Conservation (phyloP, 2,888 invertebrate species). For the Erebia ligea region DNA sequence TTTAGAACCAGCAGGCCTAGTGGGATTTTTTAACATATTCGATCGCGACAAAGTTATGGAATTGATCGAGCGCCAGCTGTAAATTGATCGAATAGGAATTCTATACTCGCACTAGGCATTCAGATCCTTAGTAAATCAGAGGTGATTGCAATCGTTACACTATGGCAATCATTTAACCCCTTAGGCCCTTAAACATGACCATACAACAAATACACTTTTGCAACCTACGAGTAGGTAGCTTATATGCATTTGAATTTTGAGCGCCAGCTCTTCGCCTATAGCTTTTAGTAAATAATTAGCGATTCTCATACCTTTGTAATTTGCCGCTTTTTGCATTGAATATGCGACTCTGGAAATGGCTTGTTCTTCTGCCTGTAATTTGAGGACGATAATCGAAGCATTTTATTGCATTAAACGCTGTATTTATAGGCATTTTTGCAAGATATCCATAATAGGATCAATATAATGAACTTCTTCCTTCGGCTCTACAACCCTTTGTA, state of each 20-base stretch:
- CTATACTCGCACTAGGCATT: too few relatives aligned
- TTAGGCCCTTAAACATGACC: too few relatives aligned
- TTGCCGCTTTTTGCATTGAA: slow-evolving; percentile 21
- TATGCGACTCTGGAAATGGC: slow-evolving; percentile 13
- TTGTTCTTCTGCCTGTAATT: slow-evolving; percentile 13
- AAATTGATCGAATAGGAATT: too few relatives aligned
- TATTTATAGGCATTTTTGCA: neutral
- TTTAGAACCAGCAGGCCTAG: too few relatives aligned
- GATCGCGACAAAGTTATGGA: too few relatives aligned
- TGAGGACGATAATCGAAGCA: slow-evolving; percentile 10
- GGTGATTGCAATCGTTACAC: too few relatives aligned
- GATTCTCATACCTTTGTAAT: slow-evolving; percentile 7
- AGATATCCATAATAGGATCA: neutral
- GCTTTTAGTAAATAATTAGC: slow-evolving; percentile 10
- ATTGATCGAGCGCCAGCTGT: too few relatives aligned
- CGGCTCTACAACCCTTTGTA: neutral
- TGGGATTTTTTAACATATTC: too few relatives aligned
- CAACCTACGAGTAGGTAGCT: neutral
- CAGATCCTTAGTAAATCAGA: too few relatives aligned
- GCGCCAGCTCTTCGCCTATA: neutral
- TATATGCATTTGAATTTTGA: neutral
- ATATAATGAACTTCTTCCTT: neutral
- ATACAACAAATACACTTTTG: too few relatives aligned
- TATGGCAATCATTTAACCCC: too few relatives aligned
- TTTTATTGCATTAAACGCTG: slow-evolving; percentile 13